Evolutionary conservation across 2,797 vertebrate species (phyloP), one percentile per base, ranked within the genome.

Genomic region (Periophthalmus magnuspinnatus): DNA sequence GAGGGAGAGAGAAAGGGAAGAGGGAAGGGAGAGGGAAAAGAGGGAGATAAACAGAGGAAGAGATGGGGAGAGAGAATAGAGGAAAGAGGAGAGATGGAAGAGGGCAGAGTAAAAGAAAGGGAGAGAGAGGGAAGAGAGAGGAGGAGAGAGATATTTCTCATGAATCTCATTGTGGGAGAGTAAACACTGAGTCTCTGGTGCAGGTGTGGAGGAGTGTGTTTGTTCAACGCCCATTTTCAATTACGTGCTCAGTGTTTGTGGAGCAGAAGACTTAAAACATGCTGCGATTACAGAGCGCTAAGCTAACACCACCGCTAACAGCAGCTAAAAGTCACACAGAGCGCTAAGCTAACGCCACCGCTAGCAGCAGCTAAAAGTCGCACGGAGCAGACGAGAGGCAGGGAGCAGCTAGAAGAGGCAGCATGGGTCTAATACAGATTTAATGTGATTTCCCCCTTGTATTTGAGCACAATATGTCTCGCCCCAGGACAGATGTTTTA

Each of bases 221-320:
- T 75, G 66, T 57, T 64, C 61, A 67, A 14, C 52, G 67, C 50
- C 57, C 75, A 72, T 77, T 70, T 64, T 75, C 78, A 90, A 88
- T 91, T 86, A 90, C 17, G 59, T 34, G 10, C 34, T 69, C 65
- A 66, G 28, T 79, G 84, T 89, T 90, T 88, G 86, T 80, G 81
- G 69, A 80, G 71, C 75, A 19, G 60, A 72, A 48, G 71, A 52
- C 21, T 34, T 75, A 80, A 70, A 38, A 77, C 72, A 70, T 65
- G 56, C 68, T 58, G 73, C 73, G 65, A 77, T 65, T 55, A 75
- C 56, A 68, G 55, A 41, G 47, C 59, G 58, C 67, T 33, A 67
- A 71, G 71, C 78, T 81, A 83, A 76, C 11, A 38, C 38, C 8
- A 2, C 6, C 10, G 13, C 41, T 45, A 45, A 45, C 41, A 16